Percentiles rank a stretch among this genome's conserved stretches.
phyloP scores from a whole-genome alignment of 2,888 invertebrate genomes.

The Trichacis sp. region DNA sequence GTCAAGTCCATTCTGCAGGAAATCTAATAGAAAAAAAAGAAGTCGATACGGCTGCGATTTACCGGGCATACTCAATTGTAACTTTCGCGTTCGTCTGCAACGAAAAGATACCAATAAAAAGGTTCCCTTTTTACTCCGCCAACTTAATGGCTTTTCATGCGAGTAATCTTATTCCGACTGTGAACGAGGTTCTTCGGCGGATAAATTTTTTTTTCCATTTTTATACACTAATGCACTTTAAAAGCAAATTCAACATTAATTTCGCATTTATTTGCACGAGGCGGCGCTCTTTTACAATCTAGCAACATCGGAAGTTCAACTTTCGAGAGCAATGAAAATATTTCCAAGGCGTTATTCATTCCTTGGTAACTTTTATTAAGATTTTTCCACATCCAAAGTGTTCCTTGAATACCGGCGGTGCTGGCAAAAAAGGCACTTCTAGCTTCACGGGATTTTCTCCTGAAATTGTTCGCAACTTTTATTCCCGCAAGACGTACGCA shows the following conservation, averaged over 20 bases:
- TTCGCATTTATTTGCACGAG: neutral
- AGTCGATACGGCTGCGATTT: conserved; percentile 34
- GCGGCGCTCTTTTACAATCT: neutral
- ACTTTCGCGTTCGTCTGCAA: conserved; percentile 12
- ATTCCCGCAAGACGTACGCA: conserved; percentile 2
- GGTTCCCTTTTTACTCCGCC: conserved; percentile 8
- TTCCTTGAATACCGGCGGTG: neutral
- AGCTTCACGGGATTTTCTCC: neutral
- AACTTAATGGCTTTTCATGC: conserved; percentile 15
- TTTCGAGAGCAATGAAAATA: neutral
- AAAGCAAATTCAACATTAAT: neutral
- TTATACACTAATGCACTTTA: neutral
- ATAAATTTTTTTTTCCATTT: neutral
- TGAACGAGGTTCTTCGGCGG: neutral
- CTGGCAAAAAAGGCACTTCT: neutral
- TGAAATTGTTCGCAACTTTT: conserved; percentile 1
- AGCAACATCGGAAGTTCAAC: neutral
- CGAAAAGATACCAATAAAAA: conserved; percentile 3
- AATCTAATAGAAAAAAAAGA: conserved; percentile 37
- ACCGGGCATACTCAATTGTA: conserved; percentile 24
- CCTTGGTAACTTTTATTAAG: neutral
- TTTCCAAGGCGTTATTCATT: neutral
- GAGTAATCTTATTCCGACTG: conserved; percentile 14
- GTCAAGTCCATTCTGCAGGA: conserved; percentile 25
- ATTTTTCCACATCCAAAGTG: conserved; percentile 2